phyloP scores from a whole-genome alignment of 2,113 vertebrate species.

The Alligator mississippiensis region DNA sequence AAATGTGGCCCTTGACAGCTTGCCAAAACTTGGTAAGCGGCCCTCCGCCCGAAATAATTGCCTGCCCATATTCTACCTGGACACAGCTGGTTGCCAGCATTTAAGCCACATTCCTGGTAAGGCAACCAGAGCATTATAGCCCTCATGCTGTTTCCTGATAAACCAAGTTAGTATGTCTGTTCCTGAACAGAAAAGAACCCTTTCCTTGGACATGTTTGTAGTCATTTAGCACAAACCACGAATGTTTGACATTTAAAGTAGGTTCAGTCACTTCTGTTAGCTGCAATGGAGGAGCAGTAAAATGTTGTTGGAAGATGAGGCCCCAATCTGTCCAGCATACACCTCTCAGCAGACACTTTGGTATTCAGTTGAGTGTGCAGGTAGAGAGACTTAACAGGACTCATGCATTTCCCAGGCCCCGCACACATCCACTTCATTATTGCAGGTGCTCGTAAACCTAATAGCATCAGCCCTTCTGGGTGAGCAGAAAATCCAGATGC shows the following conservation, averaged over 20 bases:
- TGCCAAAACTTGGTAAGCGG: too few species aligned
- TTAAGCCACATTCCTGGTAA: fast-evolving
- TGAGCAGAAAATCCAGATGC: not conserved
- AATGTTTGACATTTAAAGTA: not conserved
- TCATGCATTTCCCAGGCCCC: not conserved
- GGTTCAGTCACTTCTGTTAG: not conserved
- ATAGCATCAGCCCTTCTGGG: not conserved
- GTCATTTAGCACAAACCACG: not conserved
- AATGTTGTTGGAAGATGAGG: not conserved
- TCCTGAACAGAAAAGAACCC: not conserved
- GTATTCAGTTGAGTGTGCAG: not conserved
- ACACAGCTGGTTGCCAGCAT: not conserved
- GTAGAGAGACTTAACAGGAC: not conserved
- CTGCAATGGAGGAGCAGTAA: not conserved
- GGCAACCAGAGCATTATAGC: not conserved
- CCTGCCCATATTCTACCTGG: not conserved
- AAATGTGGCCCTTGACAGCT: too few species aligned
- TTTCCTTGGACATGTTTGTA: not conserved
- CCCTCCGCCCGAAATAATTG: too few species aligned
- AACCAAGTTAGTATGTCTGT: not conserved
- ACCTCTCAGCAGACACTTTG: not conserved
- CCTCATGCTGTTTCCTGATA: not conserved
- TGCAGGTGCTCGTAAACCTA: not conserved
- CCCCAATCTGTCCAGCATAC: not conserved
- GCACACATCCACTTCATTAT: not conserved